Percentiles rank a stretch among this genome's conserved stretches.
Evolutionary conservation across 2,113 vertebrate species (phyloP).

Genomic region (Anas platyrhynchos): DNA sequence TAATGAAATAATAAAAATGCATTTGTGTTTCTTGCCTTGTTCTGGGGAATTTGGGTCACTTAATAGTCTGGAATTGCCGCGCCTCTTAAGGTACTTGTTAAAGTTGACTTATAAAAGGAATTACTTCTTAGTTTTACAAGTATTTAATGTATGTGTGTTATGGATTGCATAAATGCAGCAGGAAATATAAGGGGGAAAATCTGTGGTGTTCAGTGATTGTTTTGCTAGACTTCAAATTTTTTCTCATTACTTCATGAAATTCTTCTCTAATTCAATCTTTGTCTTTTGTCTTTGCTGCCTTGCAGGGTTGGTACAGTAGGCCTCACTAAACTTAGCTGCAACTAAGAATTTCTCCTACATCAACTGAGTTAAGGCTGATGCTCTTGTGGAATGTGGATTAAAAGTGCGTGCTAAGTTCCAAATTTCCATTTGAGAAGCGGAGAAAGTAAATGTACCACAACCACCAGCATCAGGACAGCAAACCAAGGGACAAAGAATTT

Average conservation of each 20-base stretch:
- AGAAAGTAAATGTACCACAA: slow-evolving; percentile 85
- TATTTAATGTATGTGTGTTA: slow-evolving; percentile 7
- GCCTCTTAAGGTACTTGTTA: neutral
- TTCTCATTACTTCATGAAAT: slow-evolving; percentile 77
- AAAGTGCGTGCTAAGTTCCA: slow-evolving; percentile 85
- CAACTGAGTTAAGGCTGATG: slow-evolving; percentile 89
- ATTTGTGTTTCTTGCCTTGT: neutral
- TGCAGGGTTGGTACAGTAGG: slow-evolving; percentile 95
- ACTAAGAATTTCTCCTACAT: slow-evolving; percentile 88
- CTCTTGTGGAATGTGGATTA: slow-evolving; percentile 88
- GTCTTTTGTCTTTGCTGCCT: slow-evolving; percentile 96
- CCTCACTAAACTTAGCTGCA: slow-evolving; percentile 89
- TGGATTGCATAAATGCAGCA: slow-evolving; percentile 37
- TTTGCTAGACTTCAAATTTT: slow-evolving; percentile 78
- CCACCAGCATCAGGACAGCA: slow-evolving; percentile 91
- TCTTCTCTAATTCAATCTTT: slow-evolving; percentile 87
- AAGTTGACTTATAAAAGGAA: neutral
- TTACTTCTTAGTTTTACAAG: neutral
- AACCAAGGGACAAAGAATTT: slow-evolving; percentile 92
- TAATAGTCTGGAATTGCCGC: neutral
- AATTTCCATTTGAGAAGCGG: slow-evolving; percentile 83
- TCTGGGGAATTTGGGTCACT: neutral
- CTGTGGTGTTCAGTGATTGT: slow-evolving; percentile 74
- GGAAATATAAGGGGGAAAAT: slow-evolving; percentile 46
- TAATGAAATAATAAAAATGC: neutral